A percentile compares a stretch with the other conserved stretches of the same genome.
phyloP scores from a whole-genome alignment of 1,140 invertebrate species.

The Stegodyphus mimosarum region DNA sequence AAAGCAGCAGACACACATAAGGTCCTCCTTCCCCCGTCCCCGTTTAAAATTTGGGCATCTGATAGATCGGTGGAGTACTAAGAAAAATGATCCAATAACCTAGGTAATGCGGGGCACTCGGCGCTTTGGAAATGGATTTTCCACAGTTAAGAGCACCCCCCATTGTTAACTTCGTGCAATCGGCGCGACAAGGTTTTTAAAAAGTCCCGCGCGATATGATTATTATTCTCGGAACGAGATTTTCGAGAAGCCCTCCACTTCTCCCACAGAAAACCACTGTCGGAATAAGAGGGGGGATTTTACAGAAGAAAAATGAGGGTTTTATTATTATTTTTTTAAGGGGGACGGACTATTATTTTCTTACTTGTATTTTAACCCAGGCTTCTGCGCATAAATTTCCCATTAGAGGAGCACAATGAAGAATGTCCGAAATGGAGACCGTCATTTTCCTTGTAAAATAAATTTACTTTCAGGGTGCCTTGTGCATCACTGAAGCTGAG shows the following conservation, averaged over 20 bases:
- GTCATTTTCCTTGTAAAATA: no score
- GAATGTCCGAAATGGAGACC: constrained; percentile 16
- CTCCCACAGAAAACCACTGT: neutral
- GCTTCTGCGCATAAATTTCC: constrained; percentile 39
- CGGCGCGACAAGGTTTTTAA: constrained; percentile 48
- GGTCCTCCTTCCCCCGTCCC: constrained; percentile 1
- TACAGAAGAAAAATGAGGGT: constrained; percentile 47
- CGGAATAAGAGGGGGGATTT: constrained; percentile 47
- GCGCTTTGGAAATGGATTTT: constrained; percentile 46
- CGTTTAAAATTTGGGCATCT: constrained; percentile 24
- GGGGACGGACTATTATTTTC: neutral
- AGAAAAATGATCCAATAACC: constrained; percentile 60
- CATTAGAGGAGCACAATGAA: constrained; percentile 36
- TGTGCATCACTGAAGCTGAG: no score
- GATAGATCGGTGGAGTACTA: constrained; percentile 27
- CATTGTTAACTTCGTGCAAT: constrained; percentile 42
- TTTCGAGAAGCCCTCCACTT: constrained; percentile 14
- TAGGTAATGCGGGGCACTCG: constrained; percentile 46
- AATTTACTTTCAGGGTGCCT: no score
- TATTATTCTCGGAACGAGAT: constrained; percentile 47
- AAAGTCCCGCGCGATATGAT: constrained; percentile 53
- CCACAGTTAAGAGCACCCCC: constrained; percentile 29
- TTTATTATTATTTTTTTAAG: neutral
- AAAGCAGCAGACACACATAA: constrained; percentile 28
- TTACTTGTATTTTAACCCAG: neutral